phyloP scores from a whole-genome alignment of 2,113 vertebrate genomes.

The Psittacus erithacus region DNA sequence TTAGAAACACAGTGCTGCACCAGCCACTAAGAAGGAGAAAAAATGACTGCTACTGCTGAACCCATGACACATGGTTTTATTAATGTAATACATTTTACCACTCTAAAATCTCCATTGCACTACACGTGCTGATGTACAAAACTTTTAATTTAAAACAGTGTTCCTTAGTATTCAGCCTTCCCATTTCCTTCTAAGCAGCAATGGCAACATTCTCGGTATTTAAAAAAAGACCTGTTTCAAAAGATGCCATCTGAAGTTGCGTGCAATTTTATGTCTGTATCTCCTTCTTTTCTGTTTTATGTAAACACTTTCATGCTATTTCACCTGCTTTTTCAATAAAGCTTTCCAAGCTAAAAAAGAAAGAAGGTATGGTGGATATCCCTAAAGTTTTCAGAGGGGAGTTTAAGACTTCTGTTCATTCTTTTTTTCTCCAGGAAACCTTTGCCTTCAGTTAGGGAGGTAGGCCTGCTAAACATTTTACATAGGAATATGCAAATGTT shows the following conservation, averaged over 20 bases:
- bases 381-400: not conserved
- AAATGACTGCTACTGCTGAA: too few species aligned
- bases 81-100: not conserved
- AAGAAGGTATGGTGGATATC: not conserved
- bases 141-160: not conserved
- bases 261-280: not conserved
- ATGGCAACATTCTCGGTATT: not conserved
- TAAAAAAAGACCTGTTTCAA: not conserved
- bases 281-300: not conserved
- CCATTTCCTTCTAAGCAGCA: not conserved
- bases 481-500: not conserved
- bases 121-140: not conserved
- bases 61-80: too few species aligned
- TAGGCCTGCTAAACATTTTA: not conserved
- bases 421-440: not conserved
- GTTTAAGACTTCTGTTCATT: not conserved
- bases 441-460: not conserved
- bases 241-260: not conserved
- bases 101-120: not conserved
- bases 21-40: too few species aligned
- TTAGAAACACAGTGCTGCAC: too few species aligned
- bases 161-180: not conserved
- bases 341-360: not conserved
- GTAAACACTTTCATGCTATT: not conserved
- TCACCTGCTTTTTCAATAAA: not conserved